Conservation (phyloP, 2,797 vertebrate species). For the Sebastes hopkinsi region DNA sequence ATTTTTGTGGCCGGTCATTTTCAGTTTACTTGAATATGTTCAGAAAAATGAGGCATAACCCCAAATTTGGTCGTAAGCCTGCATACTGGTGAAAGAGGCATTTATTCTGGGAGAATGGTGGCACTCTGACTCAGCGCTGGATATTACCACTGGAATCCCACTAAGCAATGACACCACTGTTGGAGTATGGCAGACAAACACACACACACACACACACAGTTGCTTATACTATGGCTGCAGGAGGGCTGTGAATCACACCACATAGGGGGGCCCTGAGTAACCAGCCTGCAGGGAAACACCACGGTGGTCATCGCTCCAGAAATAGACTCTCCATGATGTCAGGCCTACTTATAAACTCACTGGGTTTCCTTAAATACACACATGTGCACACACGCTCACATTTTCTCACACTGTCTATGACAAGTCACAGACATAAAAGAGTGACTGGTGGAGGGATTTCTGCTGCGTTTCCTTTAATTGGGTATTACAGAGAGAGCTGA, state of each 20-base stretch:
- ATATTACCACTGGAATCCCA: constrained; percentile 48
- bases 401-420: constrained; percentile 55
- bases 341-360: constrained; percentile 59
- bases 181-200: constrained; percentile 47
- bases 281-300: constrained; percentile 57
- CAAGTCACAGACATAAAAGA: constrained; percentile 52
- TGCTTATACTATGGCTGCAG: constrained; percentile 51
- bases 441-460: constrained; percentile 39
- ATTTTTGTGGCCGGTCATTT: not conserved
- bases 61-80: constrained; percentile 25
- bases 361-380: constrained; percentile 62
- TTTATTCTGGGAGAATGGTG: constrained; percentile 39
- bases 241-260: constrained; percentile 59
- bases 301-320: constrained; percentile 50
- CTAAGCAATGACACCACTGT: constrained; percentile 50
- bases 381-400: constrained; percentile 4
- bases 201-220: constrained; percentile 30
- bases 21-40: not conserved
- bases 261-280: constrained; percentile 55
- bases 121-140: constrained; percentile 58
- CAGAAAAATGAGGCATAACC: not conserved
- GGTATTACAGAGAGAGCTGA: constrained; percentile 42
- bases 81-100: constrained; percentile 5
- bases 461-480: constrained; percentile 41
- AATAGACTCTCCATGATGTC: constrained; percentile 76